A percentile compares a stretch with the other conserved stretches of the same genome.
These are phyloP conservation scores for Uropsilus gracilis DNA, from an alignment of 2,113 vertebrate species.

Conservation along the genomic window DNA sequence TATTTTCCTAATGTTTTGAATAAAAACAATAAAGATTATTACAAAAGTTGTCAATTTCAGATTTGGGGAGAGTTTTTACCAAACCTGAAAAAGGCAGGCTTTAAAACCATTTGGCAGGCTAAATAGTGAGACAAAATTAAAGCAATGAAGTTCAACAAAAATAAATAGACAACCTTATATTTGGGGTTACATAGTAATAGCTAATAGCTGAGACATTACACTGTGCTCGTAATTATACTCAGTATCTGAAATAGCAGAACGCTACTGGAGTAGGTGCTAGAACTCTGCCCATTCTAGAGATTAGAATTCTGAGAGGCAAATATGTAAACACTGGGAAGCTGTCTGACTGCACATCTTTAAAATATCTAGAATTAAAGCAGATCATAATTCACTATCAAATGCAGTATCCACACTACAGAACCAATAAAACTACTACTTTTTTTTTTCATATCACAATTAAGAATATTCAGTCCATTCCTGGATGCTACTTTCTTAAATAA, in stretches of 20 bases:
- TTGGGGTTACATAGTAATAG: background rate
- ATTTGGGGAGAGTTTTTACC: background rate
- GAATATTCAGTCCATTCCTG: background rate
- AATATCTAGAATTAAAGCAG: background rate
- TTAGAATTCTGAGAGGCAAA: too few species aligned
- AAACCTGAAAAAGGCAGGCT: background rate
- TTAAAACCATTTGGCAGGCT: constrained; percentile 20
- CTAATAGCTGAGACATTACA: background rate
- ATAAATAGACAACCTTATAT: background rate
- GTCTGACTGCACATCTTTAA: background rate
- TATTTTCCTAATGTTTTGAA: constrained; percentile 8
- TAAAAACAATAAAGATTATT: background rate
- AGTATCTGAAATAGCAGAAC: too few species aligned
- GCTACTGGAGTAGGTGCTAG: too few species aligned
- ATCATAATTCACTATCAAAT: background rate
- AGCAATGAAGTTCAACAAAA: too few species aligned
- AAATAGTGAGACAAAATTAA: constrained; percentile 24
- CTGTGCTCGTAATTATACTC: too few species aligned
- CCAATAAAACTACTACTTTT: background rate
- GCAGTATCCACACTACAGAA: background rate
- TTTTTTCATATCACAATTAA: background rate
- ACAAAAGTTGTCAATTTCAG: background rate
- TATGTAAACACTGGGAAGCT: background rate
- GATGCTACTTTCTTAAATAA: background rate
- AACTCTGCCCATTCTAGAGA: too few species aligned